A percentile compares a stretch with the other conserved stretches of the same genome.
Evolutionary conservation across 2,888 invertebrate genomes (phyloP).

Genomic region (Cantharis flavilabris): DNA sequence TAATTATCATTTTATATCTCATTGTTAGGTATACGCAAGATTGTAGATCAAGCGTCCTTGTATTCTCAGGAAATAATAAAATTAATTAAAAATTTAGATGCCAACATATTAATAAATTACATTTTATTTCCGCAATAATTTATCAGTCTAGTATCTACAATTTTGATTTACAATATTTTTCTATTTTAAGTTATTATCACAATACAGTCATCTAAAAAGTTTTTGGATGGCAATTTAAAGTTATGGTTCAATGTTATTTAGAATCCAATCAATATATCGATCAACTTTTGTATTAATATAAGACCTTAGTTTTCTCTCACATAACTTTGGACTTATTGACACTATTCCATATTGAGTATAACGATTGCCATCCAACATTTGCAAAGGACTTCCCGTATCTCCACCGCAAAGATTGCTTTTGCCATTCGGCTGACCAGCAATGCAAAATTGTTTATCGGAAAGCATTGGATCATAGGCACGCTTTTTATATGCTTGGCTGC

Average conservation of each 20-base stretch:
- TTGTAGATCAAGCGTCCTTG: no score
- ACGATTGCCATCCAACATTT: slow-evolving; percentile 37
- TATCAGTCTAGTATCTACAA: no score
- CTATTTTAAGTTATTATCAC: no score
- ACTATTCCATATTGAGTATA: slow-evolving; percentile 62
- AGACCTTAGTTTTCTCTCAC: slow-evolving; percentile 61
- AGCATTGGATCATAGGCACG: slow-evolving; percentile 54
- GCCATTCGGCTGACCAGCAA: background rate
- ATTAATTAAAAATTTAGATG: no score
- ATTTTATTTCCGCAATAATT: no score
- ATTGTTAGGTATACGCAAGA: no score
- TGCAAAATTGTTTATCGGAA: background rate
- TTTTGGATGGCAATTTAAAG: no score
- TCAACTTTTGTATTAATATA: slow-evolving; percentile 63
- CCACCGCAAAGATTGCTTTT: background rate
- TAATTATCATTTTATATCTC: no score
- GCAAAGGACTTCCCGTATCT: background rate
- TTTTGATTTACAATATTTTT: no score
- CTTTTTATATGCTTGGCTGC: slow-evolving; percentile 63
- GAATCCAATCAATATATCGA: slow-evolving; percentile 67
- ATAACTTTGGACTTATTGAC: slow-evolving; percentile 54
- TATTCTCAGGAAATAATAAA: no score
- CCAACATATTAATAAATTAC: no score
- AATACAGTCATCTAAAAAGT: no score
- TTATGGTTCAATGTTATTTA: slow-evolving; percentile 42